phyloP scores from a whole-genome alignment of 2,797 vertebrate genomes.

The Rhyacichthys aspro region DNA sequence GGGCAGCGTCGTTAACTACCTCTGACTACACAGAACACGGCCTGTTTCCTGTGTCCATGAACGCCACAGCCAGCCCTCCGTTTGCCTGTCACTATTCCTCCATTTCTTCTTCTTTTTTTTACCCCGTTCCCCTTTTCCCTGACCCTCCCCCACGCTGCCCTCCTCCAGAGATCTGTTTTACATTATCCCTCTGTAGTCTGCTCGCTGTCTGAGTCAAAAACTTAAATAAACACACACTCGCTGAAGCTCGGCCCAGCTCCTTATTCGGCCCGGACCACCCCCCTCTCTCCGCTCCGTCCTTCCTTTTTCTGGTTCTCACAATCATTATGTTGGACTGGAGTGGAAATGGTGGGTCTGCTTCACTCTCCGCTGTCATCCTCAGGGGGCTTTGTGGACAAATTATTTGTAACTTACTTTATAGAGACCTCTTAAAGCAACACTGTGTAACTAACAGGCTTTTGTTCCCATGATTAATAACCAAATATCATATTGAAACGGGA shows the following conservation, averaged over 20 bases:
- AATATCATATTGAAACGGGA: too few species aligned
- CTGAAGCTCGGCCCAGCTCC: slow-evolving; percentile 33
- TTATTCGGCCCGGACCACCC: not conserved
- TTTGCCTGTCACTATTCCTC: slow-evolving; percentile 56
- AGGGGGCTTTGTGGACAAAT: slow-evolving; percentile 56
- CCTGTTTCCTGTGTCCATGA: slow-evolving; percentile 64
- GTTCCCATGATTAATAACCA: too few species aligned
- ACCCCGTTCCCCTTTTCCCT: slow-evolving; percentile 19
- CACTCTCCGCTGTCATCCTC: slow-evolving; percentile 57
- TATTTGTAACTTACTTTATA: too few species aligned
- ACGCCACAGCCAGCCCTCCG: slow-evolving; percentile 47
- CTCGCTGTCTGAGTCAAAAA: slow-evolving; percentile 84
- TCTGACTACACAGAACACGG: slow-evolving; percentile 52
- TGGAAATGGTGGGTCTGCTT: slow-evolving; percentile 49
- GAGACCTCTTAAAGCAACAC: too few species aligned
- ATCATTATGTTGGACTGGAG: slow-evolving; percentile 51
- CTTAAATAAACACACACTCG: slow-evolving; percentile 82
- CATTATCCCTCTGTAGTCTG: slow-evolving; percentile 83
- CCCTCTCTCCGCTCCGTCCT: slow-evolving; percentile 28
- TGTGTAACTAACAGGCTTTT: too few species aligned
- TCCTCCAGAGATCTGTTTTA: slow-evolving; percentile 81
- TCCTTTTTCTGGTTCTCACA: slow-evolving; percentile 68
- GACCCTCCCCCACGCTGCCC: slow-evolving; percentile 32
- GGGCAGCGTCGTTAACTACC: slow-evolving; percentile 57
- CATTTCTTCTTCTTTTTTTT: slow-evolving; percentile 55